Evolutionary conservation across 2,113 vertebrate genomes (phyloP).

Genomic region (Tor tambroides): DNA sequence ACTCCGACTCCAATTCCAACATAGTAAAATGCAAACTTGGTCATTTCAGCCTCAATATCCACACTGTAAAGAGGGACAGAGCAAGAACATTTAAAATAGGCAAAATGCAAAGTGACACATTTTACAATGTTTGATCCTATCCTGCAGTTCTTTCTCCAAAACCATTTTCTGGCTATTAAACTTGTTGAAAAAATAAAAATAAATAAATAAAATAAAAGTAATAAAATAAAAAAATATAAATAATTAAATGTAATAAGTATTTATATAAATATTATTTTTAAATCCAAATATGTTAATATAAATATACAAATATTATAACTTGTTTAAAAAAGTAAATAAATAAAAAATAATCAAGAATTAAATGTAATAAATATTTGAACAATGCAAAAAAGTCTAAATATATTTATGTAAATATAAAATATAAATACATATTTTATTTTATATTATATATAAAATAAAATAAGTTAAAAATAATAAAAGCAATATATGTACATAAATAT

Average conservation of each 20-base stretch:
- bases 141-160: neutral
- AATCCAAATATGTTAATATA: too few relatives aligned
- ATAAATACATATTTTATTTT: too few relatives aligned
- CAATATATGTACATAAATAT: too few relatives aligned
- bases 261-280: neutral
- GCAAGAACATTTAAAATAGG: neutral
- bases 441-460: too few relatives aligned
- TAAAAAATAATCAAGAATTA: too few relatives aligned
- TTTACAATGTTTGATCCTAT: neutral
- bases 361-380: too few relatives aligned
- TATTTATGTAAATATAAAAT: neutral
- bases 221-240: neutral
- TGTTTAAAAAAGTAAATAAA: too few relatives aligned
- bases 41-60: constrained; percentile 76
- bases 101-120: too few relatives aligned
- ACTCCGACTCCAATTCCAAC: constrained; percentile 73
- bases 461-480: too few relatives aligned
- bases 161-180: neutral
- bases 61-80: constrained; percentile 66
- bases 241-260: neutral
- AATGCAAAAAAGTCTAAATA: neutral
- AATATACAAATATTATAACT: too few relatives aligned
- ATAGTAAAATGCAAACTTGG: constrained; percentile 79
- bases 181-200: neutral
- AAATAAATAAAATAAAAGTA: neutral